phyloP scores from a whole-genome alignment of 53 echinoderm and acorn worm species.

The Astropecten irregularis region DNA sequence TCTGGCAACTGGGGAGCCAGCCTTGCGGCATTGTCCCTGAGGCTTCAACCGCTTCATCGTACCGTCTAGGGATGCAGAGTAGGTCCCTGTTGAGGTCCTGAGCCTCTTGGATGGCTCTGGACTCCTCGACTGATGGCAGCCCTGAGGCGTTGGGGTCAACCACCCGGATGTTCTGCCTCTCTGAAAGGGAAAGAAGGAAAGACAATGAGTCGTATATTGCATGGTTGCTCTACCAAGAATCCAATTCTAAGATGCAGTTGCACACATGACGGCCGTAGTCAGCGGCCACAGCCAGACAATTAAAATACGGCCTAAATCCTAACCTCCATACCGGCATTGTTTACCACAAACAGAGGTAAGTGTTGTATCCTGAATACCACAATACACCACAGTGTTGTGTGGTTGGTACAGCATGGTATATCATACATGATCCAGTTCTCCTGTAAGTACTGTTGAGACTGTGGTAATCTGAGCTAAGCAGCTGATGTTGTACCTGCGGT shows the following conservation, averaged over 20 bases:
- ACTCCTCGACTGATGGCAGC: conserved; percentile 77
- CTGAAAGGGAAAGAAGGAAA: conserved; percentile 48
- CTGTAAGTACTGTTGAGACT: no score
- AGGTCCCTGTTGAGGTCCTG: conserved; percentile 81
- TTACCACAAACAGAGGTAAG: neutral
- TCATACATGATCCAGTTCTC: no score
- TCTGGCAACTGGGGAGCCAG: no score
- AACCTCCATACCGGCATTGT: neutral
- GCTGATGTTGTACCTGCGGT: conserved; percentile 99
- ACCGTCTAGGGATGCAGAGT: conserved; percentile 92
- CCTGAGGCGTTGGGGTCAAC: conserved; percentile 75
- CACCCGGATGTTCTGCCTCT: conserved; percentile 86
- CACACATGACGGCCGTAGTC: no score
- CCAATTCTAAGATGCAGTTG: neutral
- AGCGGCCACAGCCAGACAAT: no score
- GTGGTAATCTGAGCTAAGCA: no score
- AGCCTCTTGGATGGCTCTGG: conserved; percentile 69
- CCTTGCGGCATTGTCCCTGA: no score
- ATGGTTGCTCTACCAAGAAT: neutral
- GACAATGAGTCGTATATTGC: neutral
- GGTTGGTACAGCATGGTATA: neutral
- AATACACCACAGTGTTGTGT: no score
- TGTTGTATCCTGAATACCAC: no score
- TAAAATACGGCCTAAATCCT: neutral
- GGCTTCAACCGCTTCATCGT: no score